A percentile compares a stretch with the other conserved stretches of the same genome.
Conservation (phyloP, 2,113 vertebrate species). For the Cephalopholis sonnerati region DNA sequence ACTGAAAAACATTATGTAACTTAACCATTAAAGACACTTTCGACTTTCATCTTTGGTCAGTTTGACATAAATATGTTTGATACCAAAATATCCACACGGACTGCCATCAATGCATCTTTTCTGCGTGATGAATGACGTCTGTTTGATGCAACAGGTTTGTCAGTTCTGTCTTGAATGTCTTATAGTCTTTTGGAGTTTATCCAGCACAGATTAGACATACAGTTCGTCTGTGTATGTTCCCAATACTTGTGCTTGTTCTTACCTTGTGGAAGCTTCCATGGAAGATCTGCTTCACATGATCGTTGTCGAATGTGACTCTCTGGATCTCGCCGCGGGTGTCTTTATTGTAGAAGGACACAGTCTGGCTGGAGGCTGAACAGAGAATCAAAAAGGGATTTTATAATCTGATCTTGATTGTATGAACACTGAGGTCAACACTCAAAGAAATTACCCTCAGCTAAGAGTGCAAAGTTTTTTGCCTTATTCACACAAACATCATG, state of each 20-base stretch:
- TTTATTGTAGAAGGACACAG: slow-evolving; percentile 96
- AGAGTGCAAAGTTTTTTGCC: background rate
- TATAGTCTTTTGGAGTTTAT: background rate
- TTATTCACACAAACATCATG: background rate
- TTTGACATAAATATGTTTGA: background rate
- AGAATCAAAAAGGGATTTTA: slow-evolving; percentile 46
- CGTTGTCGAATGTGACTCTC: slow-evolving; percentile 90
- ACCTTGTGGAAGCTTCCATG: slow-evolving; percentile 99
- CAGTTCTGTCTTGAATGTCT: background rate
- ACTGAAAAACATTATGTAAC: slow-evolving; percentile 9
- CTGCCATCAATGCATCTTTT: background rate
- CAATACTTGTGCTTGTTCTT: slow-evolving; percentile 51
- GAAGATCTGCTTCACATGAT: slow-evolving; percentile 92
- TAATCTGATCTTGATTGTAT: background rate
- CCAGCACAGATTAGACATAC: background rate
- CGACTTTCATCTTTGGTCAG: background rate
- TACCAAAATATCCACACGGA: background rate
- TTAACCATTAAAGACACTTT: slow-evolving; percentile 7
- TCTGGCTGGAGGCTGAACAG: slow-evolving; percentile 89
- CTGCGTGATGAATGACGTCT: background rate
- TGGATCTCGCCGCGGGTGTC: slow-evolving; percentile 91
- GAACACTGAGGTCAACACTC: background rate
- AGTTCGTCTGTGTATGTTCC: background rate
- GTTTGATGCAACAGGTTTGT: background rate
- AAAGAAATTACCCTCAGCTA: background rate